These are phyloP conservation scores for Peromyscus californicus DNA, from an alignment of 2,113 vertebrate species.

Conservation along the genomic window DNA sequence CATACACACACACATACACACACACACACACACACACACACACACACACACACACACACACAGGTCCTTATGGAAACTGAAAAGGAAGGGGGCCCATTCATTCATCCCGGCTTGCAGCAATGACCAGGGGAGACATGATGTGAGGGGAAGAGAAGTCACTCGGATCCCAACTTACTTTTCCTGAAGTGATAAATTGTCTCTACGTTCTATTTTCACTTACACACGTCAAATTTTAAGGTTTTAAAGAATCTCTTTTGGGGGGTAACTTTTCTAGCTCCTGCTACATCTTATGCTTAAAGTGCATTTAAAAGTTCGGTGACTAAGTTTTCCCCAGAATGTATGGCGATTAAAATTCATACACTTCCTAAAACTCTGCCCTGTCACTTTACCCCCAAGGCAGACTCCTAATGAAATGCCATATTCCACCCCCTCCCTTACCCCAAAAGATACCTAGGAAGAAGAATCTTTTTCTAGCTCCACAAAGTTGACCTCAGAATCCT, in stretches of 20 bases:
- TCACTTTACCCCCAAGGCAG: not conserved
- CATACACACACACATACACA: not conserved
- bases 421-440: not conserved
- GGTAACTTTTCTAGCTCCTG: not conserved
- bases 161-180: not conserved
- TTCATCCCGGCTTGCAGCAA: not conserved
- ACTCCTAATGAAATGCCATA: not conserved
- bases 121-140: not conserved
- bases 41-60: not conserved
- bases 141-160: not conserved
- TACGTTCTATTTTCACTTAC: not conserved
- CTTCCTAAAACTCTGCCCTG: constrained; percentile 58
- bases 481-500: constrained; percentile 14
- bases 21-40: not conserved
- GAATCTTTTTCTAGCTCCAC: not conserved
- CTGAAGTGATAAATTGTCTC: not conserved
- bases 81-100: not conserved
- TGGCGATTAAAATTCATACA: not conserved
- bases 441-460: constrained; percentile 18
- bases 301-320: not conserved
- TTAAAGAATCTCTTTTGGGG: not conserved
- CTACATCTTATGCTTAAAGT: constrained; percentile 38
- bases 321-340: constrained; percentile 21
- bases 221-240: constrained; percentile 6
- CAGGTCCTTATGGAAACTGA: not conserved